phyloP scores from a whole-genome alignment of 2,888 invertebrate genomes.

The Polyommatus icarus region DNA sequence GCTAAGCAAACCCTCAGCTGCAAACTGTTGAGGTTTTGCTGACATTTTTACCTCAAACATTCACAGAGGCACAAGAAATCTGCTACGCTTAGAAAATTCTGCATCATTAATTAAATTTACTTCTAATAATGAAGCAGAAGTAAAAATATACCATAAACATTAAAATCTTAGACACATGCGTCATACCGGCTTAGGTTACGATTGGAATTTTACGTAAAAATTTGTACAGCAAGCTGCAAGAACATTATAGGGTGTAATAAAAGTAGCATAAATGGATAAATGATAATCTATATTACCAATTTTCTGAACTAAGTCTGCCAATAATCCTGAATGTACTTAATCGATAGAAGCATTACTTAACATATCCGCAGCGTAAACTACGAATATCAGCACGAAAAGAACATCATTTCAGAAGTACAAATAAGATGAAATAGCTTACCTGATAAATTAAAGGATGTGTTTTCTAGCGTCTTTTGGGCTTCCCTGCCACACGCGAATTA shows the following conservation, averaged over 20 bases:
- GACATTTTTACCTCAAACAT: background rate
- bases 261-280: background rate
- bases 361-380: background rate
- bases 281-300: background rate
- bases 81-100: too few species aligned
- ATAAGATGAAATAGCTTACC: slow-evolving; percentile 3
- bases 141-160: too few species aligned
- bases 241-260: background rate
- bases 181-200: too few species aligned
- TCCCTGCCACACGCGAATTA: background rate
- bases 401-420: background rate
- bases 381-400: background rate
- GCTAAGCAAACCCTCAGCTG: too few species aligned
- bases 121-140: too few species aligned
- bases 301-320: background rate
- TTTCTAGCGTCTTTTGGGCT: background rate
- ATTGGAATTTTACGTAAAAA: background rate
- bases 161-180: too few species aligned
- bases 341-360: slow-evolving; percentile 14
- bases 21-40: too few species aligned
- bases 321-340: background rate
- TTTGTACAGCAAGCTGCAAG: background rate
- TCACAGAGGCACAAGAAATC: too few species aligned
- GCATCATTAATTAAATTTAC: too few species aligned
- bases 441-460: slow-evolving; percentile 4